These are phyloP conservation scores for Drosophila repletoides DNA, from an alignment of 1,140 invertebrate species.

Conservation along the genomic window DNA sequence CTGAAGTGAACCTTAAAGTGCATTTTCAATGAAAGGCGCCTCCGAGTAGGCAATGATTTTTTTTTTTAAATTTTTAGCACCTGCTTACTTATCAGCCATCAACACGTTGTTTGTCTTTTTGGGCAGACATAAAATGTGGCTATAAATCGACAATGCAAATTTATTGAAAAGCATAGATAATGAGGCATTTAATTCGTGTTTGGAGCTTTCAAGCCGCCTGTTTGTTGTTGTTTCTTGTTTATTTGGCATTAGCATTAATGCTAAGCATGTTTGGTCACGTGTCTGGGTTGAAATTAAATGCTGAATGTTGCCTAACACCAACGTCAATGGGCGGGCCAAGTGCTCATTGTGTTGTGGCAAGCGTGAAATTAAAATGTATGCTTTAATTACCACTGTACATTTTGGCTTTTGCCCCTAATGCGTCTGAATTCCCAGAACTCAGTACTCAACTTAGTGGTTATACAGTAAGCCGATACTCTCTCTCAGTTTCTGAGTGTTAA, in stretches of 20 bases:
- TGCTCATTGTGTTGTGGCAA: slow-evolving; percentile 34
- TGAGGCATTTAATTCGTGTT: slow-evolving; percentile 15
- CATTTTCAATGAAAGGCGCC: background rate
- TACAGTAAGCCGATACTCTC: background rate
- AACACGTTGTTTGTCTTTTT: slow-evolving; percentile 48
- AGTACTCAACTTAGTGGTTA: background rate
- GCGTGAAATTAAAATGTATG: slow-evolving; percentile 74
- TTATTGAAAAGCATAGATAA: slow-evolving; percentile 68
- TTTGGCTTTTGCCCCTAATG: slow-evolving; percentile 20
- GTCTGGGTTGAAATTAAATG: slow-evolving; percentile 36
- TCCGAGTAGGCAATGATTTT: background rate
- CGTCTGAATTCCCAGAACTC: too few relatives aligned
- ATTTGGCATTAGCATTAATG: slow-evolving; percentile 45
- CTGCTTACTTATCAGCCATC: slow-evolving; percentile 58
- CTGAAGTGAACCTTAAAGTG: slow-evolving; percentile 8
- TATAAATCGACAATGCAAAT: slow-evolving; percentile 63
- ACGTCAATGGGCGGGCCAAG: background rate
- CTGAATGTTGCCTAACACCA: slow-evolving; percentile 33
- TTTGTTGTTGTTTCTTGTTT: slow-evolving; percentile 31
- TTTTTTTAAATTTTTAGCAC: slow-evolving; percentile 40
- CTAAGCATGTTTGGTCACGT: slow-evolving; percentile 38
- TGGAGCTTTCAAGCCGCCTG: too few relatives aligned
- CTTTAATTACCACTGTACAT: slow-evolving; percentile 59
- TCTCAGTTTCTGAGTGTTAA: slow-evolving; percentile 10
- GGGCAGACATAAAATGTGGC: slow-evolving; percentile 54